Base-by-base conservation (phyloP, 2,797 vertebrate species). In the Phrynocephalus forsythii region DNA sequence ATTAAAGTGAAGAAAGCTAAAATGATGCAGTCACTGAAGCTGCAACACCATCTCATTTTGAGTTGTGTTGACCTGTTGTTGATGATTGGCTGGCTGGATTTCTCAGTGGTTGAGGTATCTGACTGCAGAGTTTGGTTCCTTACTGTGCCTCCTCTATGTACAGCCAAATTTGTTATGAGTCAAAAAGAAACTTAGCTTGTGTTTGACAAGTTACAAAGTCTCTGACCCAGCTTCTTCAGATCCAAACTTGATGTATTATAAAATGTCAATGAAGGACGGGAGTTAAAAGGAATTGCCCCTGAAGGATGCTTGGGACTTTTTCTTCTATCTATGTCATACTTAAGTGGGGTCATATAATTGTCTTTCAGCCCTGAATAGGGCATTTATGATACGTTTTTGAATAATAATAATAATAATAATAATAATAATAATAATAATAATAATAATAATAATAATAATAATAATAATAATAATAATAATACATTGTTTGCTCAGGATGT, bases 191-290 rank as follows among this genome's bases (percentile, higher is more conserved):
- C 80, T 83, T 88, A 92, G 68, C 9, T n/a, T 67, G 24, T 72
- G 90, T 94, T 85, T 89, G 88, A 89, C 60, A 89, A 91, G 87
- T 86, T 85, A 84, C 87, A 87, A 92, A 82, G 75, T 86, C 48
- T 88, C 52, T 93, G 86, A 92, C 84, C 86, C 28, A 90, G 44
- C 80, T 38, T 91, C 7, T 89, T 77, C 26, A 78, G 82, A 92
- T 88, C 89, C 86, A 91, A 79, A 24, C 85, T 75, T 60, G 84
- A 82, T 44, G 7, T 13, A 67, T 79, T 44, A 44, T 87, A 91
- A 87, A 90, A 87, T 69, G 86, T 86, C 87, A 81, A 67, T 82
- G 28, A 28, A 82, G 38, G 38, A 44, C 38, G 38, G 38, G 38
- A 44, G 38, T 4, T 44, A 90, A 91, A 86, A 82, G 26, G 87